phyloP scores from a whole-genome alignment of 2,797 vertebrate genomes.

The Chrysocyon brachyurus region DNA sequence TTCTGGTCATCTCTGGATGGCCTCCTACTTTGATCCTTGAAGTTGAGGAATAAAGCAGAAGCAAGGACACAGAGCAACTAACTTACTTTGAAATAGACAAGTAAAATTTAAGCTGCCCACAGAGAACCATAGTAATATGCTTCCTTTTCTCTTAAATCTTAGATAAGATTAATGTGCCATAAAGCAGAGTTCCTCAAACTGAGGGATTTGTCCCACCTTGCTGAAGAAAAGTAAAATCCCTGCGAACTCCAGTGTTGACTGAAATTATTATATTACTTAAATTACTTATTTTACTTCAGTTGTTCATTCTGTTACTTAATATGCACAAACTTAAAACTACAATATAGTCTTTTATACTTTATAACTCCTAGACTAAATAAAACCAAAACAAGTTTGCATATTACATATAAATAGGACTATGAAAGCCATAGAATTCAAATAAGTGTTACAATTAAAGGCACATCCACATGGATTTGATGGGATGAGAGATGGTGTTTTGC shows the following conservation, averaged over 20 bases:
- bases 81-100: neutral
- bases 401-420: slow-evolving; percentile 29
- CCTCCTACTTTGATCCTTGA: neutral
- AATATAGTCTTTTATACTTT: slow-evolving; percentile 39
- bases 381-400: neutral
- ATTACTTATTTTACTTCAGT: neutral
- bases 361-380: slow-evolving; percentile 25
- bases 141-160: slow-evolving; percentile 43
- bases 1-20: neutral
- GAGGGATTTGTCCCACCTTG: neutral
- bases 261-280: neutral
- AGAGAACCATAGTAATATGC: neutral
- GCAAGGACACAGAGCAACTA: neutral
- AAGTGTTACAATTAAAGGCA: neutral
- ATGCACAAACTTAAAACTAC: neutral
- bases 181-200: neutral
- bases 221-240: slow-evolving; percentile 43
- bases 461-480: neutral
- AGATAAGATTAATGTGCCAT: neutral
- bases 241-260: neutral
- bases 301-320: slow-evolving; percentile 34
- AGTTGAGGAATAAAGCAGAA: slow-evolving; percentile 18
- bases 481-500: neutral
- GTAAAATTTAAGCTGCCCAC: neutral
- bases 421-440: slow-evolving; percentile 41